Evolutionary conservation across 2,888 invertebrate genomes (phyloP), one percentile per base, ranked within the genome.

Genomic region (Periphyllus acericola): DNA sequence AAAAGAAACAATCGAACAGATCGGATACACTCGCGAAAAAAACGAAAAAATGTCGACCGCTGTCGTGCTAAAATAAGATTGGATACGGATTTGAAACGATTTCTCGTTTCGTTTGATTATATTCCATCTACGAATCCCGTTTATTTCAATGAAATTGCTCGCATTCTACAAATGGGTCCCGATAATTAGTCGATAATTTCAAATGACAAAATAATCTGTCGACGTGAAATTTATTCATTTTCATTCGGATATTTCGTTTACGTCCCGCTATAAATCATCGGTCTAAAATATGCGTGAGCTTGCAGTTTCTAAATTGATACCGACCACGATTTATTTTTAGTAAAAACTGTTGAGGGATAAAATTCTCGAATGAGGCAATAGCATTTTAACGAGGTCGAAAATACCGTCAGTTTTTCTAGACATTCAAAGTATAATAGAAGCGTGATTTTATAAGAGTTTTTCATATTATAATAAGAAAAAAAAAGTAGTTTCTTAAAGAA

Each of bases 381-480:
- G 19, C 32, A 19, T 76, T 85, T 34, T 85, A 85, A 85, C 46
- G 76, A 75, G 34, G 32, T 76, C 21, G 34, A 66, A 66, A 75
- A 76, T 36, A 78, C 40, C 21, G 25, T 9, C n/a, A 32, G 29
- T 29, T 40, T 83, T 75, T 14, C 55, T 75, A n/a, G 75, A 36
- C 75, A n/a, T 75, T 75, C n/a, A 75, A 75, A 60, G 75, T 55
- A 40, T 75, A 60, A 83, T 32, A 40, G 11, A 32, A 83, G 25
- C 36, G 46, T 68, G 84, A 34, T 78, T 68, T 76, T 46, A 68
- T 46, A 66, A 32, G 66, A 68, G 46, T 66, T 84, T 84, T 84
- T n/a, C 83, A 29, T 60, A 55, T 74, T 84, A 68, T 72, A 82
- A 72, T 72, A 52, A 34, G 25, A 68, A 68, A 68, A 52, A 29